These are phyloP conservation scores for Lophochroa leadbeateri DNA, from an alignment of 2,113 vertebrate genomes.

Conservation along the genomic window DNA sequence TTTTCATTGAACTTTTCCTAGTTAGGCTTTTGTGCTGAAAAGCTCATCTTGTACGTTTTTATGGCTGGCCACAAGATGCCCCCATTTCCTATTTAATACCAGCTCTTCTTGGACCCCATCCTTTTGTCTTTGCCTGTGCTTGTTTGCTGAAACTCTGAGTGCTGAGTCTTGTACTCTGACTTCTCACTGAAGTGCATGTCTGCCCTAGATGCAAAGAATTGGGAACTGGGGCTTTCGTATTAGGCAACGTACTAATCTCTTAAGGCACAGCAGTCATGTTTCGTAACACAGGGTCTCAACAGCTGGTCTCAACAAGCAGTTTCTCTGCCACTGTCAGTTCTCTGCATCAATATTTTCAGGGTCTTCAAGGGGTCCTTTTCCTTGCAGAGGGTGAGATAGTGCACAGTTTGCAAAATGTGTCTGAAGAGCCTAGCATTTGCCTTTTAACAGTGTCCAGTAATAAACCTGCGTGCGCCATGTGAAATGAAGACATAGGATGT, in stretches of 20 bases:
- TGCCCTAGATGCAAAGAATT: background rate
- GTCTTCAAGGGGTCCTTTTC: background rate
- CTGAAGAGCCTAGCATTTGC: background rate
- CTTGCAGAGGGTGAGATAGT: background rate
- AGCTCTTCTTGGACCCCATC: background rate
- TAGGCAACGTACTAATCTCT: background rate
- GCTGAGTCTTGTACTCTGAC: rapidly evolving
- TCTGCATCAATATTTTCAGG: background rate
- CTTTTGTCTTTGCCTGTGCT: background rate
- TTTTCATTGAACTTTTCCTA: background rate
- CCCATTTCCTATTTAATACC: background rate
- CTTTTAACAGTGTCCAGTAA: background rate
- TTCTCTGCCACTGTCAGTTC: background rate
- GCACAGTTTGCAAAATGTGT: background rate
- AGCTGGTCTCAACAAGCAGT: background rate
- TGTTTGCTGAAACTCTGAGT: background rate
- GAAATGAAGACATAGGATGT: background rate
- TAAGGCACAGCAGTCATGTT: background rate
- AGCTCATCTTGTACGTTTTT: background rate
- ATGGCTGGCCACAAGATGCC: constrained; percentile 69
- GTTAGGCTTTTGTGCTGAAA: background rate
- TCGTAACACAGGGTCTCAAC: background rate
- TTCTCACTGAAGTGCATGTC: background rate
- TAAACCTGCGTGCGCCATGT: background rate
- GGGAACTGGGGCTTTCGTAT: background rate